phyloP scores from a whole-genome alignment of 2,797 vertebrate species.

The Uromys caudimaculatus region DNA sequence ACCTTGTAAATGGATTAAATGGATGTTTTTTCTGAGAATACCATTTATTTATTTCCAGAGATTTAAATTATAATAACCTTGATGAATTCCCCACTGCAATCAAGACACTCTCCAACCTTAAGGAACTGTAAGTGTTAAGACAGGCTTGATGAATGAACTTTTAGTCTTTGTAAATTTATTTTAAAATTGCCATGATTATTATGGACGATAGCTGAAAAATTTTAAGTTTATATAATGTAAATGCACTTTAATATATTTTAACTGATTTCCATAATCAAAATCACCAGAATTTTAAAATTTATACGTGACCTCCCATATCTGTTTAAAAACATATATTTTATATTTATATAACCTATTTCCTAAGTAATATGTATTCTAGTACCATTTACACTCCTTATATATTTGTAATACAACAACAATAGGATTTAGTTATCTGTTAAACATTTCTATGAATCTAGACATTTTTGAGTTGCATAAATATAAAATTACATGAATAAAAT shows the following conservation, averaged over 20 bases:
- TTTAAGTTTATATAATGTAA: slow-evolving; percentile 49
- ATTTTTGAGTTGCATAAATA: slow-evolving; percentile 12
- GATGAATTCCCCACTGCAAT: slow-evolving; percentile 94
- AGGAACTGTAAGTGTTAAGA: slow-evolving; percentile 94
- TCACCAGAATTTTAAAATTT: slow-evolving; percentile 28
- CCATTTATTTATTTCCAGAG: slow-evolving; percentile 87
- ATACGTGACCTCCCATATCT: slow-evolving; percentile 8
- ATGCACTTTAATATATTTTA: slow-evolving; percentile 30
- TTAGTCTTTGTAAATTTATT: slow-evolving; percentile 77
- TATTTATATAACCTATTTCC: slow-evolving; percentile 52
- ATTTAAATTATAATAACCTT: slow-evolving; percentile 96
- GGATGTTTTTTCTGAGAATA: slow-evolving; percentile 66
- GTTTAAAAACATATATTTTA: neutral
- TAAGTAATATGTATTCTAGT: neutral
- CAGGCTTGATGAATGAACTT: slow-evolving; percentile 61
- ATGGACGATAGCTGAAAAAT: slow-evolving; percentile 36
- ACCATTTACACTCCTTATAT: neutral
- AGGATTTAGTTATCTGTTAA: slow-evolving; percentile 34
- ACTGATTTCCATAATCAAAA: slow-evolving; percentile 42
- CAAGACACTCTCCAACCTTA: slow-evolving; percentile 92
- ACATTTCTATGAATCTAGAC: slow-evolving; percentile 12
- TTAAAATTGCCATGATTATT: slow-evolving; percentile 72
- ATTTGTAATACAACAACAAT: neutral
- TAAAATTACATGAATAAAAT: neutral
- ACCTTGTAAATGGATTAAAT: neutral